A percentile compares a stretch with the other conserved stretches of the same genome.
Conservation (phyloP, 2,113 vertebrate species). For the Eulemur macaco region DNA sequence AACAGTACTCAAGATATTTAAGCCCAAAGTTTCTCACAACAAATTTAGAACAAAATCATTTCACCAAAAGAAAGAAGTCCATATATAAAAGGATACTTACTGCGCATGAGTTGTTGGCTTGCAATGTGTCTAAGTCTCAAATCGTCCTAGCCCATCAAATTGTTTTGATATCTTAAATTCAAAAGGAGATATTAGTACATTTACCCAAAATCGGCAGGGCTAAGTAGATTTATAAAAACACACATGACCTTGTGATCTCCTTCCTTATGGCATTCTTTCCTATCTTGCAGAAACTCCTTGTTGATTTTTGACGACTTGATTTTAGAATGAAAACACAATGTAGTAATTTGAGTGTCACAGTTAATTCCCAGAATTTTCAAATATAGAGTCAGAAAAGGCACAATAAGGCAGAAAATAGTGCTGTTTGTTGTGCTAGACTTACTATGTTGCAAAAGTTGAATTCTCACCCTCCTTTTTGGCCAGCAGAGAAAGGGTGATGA, state of each 20-base stretch:
- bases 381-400: neutral
- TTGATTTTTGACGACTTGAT: constrained; percentile 30
- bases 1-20: neutral
- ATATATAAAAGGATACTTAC: neutral
- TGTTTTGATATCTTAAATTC: neutral
- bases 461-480: neutral
- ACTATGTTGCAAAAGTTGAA: neutral
- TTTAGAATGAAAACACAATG: neutral
- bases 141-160: neutral
- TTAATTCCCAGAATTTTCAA: constrained; percentile 5
- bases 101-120: neutral
- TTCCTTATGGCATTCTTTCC: neutral
- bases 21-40: neutral
- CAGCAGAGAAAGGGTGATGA: neutral
- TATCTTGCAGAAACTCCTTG: constrained; percentile 52
- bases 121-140: neutral
- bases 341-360: neutral
- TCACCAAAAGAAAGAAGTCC: neutral
- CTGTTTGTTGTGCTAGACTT: neutral
- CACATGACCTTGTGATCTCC: neutral
- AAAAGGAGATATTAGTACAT: neutral
- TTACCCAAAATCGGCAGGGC: neutral
- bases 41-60: neutral
- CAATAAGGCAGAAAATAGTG: neutral
- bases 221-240: neutral